Evolutionary conservation across 2,888 invertebrate genomes (phyloP).

Genomic region (Drepanosiphum platanoidis): DNA sequence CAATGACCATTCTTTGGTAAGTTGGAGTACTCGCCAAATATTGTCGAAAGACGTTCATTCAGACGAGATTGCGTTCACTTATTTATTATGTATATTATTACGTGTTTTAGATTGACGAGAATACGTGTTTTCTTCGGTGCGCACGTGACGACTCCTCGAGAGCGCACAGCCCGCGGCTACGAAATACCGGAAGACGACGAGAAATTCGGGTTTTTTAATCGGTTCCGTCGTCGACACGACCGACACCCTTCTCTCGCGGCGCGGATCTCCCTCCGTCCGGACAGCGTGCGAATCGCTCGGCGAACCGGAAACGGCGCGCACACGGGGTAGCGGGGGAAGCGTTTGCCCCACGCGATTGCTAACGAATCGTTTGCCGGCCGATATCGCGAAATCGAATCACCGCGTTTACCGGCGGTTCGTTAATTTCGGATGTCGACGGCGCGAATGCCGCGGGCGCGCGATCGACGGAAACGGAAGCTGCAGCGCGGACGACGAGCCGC

Average conservation of each 20-base stretch:
- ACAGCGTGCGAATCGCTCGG: too few relatives aligned
- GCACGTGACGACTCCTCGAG: too few relatives aligned
- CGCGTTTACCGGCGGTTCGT: slow-evolving; percentile 46
- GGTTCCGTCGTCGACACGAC: background rate
- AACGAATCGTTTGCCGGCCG: slow-evolving; percentile 39
- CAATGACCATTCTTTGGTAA: too few relatives aligned
- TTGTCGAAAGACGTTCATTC: too few relatives aligned
- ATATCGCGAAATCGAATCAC: slow-evolving; percentile 51
- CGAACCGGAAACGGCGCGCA: slow-evolving; percentile 23
- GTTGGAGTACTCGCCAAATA: too few relatives aligned
- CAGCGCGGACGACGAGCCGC: background rate
- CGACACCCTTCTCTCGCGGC: background rate
- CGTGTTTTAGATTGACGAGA: too few relatives aligned
- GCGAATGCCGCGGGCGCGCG: background rate
- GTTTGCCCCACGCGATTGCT: background rate
- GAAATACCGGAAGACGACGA: background rate
- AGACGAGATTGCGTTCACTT: too few relatives aligned
- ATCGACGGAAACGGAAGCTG: slow-evolving; percentile 20
- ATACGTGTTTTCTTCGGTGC: too few relatives aligned
- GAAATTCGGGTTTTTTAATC: slow-evolving; percentile 35
- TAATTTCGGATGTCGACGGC: slow-evolving; percentile 51
- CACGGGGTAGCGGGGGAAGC: background rate
- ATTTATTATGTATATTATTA: too few relatives aligned
- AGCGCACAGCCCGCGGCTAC: background rate
- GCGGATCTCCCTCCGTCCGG: background rate